Evolutionary conservation across 2,797 vertebrate genomes (phyloP).

Genomic region (Propithecus deckenii): DNA sequence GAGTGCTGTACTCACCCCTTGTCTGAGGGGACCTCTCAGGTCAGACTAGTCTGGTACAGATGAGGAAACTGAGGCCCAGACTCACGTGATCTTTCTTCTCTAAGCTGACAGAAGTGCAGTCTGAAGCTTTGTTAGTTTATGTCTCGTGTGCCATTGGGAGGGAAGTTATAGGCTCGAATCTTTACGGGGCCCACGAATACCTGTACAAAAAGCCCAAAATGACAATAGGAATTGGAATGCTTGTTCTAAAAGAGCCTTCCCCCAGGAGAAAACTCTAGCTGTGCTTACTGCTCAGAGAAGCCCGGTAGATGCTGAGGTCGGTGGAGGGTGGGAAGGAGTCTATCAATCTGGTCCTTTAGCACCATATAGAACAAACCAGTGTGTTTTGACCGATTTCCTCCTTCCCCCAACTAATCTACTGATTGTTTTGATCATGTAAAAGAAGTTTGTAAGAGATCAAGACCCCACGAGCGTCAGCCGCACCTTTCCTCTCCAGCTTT

Average conservation of each 20-base stretch:
- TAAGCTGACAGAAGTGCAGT: neutral
- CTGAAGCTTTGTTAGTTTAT: neutral
- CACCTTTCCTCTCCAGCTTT: neutral
- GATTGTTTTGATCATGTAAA: neutral
- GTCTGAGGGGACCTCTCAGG: neutral
- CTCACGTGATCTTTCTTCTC: neutral
- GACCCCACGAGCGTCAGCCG: neutral
- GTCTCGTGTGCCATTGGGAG: neutral
- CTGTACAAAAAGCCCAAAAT: neutral
- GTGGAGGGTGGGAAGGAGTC: neutral
- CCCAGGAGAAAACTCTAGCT: neutral
- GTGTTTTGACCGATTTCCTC: neutral
- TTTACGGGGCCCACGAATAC: neutral
- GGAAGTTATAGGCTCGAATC: neutral
- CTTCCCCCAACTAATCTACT: too few relatives aligned
- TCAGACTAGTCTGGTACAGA: neutral
- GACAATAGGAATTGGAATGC: neutral
- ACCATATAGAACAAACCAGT: neutral
- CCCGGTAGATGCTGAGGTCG: neutral
- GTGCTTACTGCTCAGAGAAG: neutral
- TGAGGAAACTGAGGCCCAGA: neutral
- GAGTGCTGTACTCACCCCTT: rapidly evolving
- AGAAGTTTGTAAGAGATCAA: neutral
- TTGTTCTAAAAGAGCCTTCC: neutral
- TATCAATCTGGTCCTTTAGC: neutral